Evolutionary conservation across 2,888 invertebrate species (phyloP).

Genomic region (Osedax fenrisi): DNA sequence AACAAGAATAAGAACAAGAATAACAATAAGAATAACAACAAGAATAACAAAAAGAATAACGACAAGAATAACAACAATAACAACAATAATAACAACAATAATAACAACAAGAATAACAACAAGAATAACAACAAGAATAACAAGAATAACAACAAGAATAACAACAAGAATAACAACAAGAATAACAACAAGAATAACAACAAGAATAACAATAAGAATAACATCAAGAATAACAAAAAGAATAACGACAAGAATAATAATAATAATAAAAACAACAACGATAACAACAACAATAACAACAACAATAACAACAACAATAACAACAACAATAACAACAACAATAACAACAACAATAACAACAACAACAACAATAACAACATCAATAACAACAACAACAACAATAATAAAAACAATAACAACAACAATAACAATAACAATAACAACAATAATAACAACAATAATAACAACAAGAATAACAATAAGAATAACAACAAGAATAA

Average conservation of each 20-base stretch:
- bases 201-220: background rate
- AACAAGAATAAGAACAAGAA: background rate
- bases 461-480: background rate
- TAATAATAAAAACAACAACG: background rate
- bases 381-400: slow-evolving; percentile 8
- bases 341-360: background rate
- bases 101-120: too few species aligned
- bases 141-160: background rate
- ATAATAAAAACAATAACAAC: slow-evolving; percentile 13
- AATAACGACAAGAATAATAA: background rate
- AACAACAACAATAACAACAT: slow-evolving; percentile 14
- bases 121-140: background rate
- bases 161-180: background rate
- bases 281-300: background rate
- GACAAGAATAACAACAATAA: background rate
- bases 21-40: background rate
- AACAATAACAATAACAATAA: background rate
- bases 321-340: background rate
- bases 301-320: background rate
- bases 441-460: background rate
- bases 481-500: background rate
- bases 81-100: background rate
- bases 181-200: background rate
- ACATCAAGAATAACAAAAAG: background rate
- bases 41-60: background rate